phyloP scores from a whole-genome alignment of 2,113 vertebrate genomes.

The Hippopotamus amphibius region DNA sequence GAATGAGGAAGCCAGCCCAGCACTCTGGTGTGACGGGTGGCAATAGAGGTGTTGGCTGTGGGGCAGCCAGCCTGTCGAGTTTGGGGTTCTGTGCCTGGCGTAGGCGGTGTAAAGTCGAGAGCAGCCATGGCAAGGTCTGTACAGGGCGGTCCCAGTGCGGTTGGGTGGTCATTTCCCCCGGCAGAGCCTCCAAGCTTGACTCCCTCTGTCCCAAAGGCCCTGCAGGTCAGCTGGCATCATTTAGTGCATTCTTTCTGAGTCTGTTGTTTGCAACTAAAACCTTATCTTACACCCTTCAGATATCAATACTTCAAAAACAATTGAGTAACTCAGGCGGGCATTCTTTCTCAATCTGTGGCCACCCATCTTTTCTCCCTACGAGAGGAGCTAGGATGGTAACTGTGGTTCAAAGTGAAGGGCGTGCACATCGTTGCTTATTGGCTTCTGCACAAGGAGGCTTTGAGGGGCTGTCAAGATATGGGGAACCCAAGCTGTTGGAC shows the following conservation, averaged over 20 bases:
- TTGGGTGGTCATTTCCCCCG: fast-evolving
- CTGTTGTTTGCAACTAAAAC: background rate
- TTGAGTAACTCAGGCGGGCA: background rate
- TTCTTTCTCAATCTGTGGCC: background rate
- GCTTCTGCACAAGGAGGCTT: fast-evolving
- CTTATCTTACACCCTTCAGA: background rate
- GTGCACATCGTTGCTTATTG: fast-evolving
- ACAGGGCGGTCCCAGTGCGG: fast-evolving
- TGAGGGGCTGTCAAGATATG: background rate
- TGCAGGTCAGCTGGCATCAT: background rate
- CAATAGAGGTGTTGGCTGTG: background rate
- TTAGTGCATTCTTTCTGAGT: background rate
- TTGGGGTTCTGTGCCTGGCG: background rate
- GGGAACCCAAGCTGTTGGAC: background rate
- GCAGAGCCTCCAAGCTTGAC: background rate
- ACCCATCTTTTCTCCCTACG: background rate
- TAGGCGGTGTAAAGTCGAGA: too few relatives aligned
- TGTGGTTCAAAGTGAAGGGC: background rate
- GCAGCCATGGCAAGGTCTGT: background rate
- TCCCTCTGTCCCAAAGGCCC: background rate
- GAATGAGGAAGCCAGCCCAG: fast-evolving
- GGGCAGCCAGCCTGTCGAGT: too few relatives aligned
- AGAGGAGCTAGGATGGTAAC: background rate
- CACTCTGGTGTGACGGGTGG: background rate
- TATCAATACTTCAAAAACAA: background rate